These are phyloP conservation scores for Staurois parvus DNA, from an alignment of 2,797 vertebrate species.

Conservation along the genomic window DNA sequence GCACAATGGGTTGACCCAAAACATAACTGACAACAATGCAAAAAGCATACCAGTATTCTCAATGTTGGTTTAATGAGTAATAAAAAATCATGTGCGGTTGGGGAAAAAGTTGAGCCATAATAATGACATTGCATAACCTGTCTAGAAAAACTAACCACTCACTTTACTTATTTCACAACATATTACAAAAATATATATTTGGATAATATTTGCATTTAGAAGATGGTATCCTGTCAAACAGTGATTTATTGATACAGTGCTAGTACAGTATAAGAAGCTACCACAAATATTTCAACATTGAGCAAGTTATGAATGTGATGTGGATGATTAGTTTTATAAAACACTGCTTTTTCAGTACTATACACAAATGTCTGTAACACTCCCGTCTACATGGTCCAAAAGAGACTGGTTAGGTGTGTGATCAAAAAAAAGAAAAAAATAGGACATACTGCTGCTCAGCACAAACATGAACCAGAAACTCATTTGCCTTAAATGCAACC, in stretches of 20 bases:
- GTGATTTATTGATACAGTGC: too few relatives aligned
- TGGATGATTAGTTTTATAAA: too few relatives aligned
- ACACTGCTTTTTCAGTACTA: too few relatives aligned
- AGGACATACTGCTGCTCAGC: too few relatives aligned
- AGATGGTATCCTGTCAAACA: slow-evolving; percentile 1
- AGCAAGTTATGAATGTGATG: neutral
- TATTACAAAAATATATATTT: slow-evolving; percentile 46
- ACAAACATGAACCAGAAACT: too few relatives aligned
- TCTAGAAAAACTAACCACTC: neutral
- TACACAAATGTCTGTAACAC: too few relatives aligned
- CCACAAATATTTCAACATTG: neutral
- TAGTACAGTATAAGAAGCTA: neutral
- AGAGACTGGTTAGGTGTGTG: too few relatives aligned
- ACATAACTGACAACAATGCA: too few relatives aligned
- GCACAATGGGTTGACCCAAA: too few relatives aligned
- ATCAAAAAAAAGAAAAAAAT: too few relatives aligned
- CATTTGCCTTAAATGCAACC: too few relatives aligned
- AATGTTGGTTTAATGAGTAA: neutral
- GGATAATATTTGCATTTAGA: slow-evolving; percentile 21
- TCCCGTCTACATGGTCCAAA: too few relatives aligned
- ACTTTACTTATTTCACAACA: slow-evolving; percentile 14
- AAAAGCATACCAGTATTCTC: neutral
- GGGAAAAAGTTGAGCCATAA: neutral
- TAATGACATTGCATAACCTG: neutral
- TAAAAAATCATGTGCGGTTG: neutral